Conservation (phyloP, 2,113 vertebrate species). For the Dunckerocampus dactyliophorus region DNA sequence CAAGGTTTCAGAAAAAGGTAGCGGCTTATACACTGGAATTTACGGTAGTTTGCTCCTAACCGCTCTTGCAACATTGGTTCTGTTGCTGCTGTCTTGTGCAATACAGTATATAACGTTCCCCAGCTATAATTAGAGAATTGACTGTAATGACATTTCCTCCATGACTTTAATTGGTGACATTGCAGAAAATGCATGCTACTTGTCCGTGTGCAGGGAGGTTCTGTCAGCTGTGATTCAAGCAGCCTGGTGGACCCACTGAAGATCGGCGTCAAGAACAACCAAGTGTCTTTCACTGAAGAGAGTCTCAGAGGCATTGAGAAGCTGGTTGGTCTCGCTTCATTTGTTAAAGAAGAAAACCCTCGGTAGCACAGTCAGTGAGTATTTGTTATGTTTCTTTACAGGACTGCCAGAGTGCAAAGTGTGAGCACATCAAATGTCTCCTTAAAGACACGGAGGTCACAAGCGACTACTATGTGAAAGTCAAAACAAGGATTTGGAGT, state of each 20-base stretch:
- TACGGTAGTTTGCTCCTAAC: too few relatives aligned
- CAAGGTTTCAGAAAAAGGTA: too few relatives aligned
- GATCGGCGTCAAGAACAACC: constrained; percentile 63
- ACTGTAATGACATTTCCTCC: too few relatives aligned
- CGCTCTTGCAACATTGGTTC: too few relatives aligned
- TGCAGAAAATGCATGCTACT: neutral
- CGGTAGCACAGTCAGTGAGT: neutral
- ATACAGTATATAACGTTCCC: too few relatives aligned
- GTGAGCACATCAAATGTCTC: constrained; percentile 75
- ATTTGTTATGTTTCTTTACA: constrained; percentile 42
- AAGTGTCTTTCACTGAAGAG: constrained; percentile 76
- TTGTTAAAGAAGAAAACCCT: neutral
- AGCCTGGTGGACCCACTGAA: constrained; percentile 74
- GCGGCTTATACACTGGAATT: too few relatives aligned
- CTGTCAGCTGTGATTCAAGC: constrained; percentile 74
- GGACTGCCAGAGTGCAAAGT: constrained; percentile 80
- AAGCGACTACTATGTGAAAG: constrained; percentile 78
- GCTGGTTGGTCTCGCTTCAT: constrained; percentile 67
- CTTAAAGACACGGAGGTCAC: constrained; percentile 74
- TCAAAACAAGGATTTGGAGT: constrained; percentile 87
- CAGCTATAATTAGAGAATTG: neutral
- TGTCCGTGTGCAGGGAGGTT: constrained; percentile 62
- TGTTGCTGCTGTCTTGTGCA: too few relatives aligned
- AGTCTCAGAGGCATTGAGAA: constrained; percentile 68
- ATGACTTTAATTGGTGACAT: neutral